These are phyloP conservation scores for Sesia bembeciformis DNA, from an alignment of 2,888 invertebrate species.

Conservation along the genomic window DNA sequence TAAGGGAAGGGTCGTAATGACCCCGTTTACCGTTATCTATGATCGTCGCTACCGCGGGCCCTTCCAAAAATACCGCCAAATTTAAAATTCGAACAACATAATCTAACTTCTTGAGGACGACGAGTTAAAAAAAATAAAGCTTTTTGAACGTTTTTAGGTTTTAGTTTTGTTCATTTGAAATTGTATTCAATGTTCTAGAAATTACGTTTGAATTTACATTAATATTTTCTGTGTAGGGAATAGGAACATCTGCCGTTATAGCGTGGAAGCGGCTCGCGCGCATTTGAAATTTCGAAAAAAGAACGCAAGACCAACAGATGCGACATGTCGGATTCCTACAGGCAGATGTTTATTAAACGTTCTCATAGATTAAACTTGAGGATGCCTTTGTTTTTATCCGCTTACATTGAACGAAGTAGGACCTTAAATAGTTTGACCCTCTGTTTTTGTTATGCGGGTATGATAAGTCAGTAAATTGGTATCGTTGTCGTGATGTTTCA, in stretches of 20 bases:
- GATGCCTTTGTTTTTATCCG: slow-evolving; percentile 58
- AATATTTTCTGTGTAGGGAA: slow-evolving; percentile 6
- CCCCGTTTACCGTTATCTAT: slow-evolving; percentile 60
- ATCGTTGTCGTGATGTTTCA: slow-evolving; percentile 16
- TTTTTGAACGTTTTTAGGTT: slow-evolving; percentile 9
- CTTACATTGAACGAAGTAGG: slow-evolving; percentile 51
- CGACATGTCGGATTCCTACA: slow-evolving; percentile 66
- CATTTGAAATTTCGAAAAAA: slow-evolving; percentile 65
- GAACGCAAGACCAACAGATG: slow-evolving; percentile 57
- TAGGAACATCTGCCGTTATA: slow-evolving; percentile 58
- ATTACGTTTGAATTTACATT: slow-evolving; percentile 21
- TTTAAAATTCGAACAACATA: slow-evolving; percentile 67
- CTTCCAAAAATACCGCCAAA: slow-evolving; percentile 49
- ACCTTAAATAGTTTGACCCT: slow-evolving; percentile 58
- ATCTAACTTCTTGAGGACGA: slow-evolving; percentile 43
- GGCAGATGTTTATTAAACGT: slow-evolving; percentile 70
- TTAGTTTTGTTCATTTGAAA: slow-evolving; percentile 5
- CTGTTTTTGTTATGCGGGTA: slow-evolving; percentile 53
- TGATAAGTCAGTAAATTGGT: slow-evolving; percentile 43
- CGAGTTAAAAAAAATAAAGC: slow-evolving; percentile 2
- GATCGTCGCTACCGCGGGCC: slow-evolving; percentile 49
- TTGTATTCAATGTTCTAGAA: slow-evolving; percentile 12
- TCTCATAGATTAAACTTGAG: slow-evolving; percentile 63
- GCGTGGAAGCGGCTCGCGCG: slow-evolving; percentile 50
- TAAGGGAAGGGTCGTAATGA: slow-evolving; percentile 57